phyloP scores from a whole-genome alignment of 2,797 vertebrate genomes.

The Phalanger gymnotis region DNA sequence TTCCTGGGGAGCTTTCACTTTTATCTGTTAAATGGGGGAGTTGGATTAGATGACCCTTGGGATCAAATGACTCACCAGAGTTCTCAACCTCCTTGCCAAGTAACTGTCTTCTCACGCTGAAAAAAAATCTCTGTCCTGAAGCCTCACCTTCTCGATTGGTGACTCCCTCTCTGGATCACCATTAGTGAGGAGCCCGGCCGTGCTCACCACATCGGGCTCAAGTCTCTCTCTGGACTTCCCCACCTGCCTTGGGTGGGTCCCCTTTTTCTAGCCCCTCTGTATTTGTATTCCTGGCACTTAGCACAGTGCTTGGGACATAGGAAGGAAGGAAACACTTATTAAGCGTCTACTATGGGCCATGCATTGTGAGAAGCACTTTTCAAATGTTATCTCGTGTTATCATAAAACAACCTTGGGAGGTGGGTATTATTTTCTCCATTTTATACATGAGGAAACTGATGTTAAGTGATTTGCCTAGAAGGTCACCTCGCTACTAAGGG shows the following conservation, averaged over 20 bases:
- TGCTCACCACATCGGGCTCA: not conserved
- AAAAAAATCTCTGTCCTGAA: not conserved
- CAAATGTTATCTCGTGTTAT: not conserved
- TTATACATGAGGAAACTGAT: not conserved
- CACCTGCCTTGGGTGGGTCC: not conserved
- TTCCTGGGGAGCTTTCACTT: not conserved
- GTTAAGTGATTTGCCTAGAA: not conserved
- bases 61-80: not conserved
- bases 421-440: not conserved
- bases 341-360: not conserved
- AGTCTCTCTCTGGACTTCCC: not conserved
- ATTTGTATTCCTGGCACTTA: no score
- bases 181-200: not conserved
- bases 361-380: not conserved
- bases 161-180: not conserved
- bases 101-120: not conserved
- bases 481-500: not conserved
- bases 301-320: not conserved
- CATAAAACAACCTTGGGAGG: not conserved
- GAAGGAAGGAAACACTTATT: not conserved
- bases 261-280: not conserved
- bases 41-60: not conserved
- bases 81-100: not conserved
- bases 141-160: not conserved
- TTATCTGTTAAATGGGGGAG: not conserved